A percentile compares a stretch with the other conserved stretches of the same genome.
Conservation (phyloP, 1,140 invertebrate species). For the Zaprionus taronus region DNA sequence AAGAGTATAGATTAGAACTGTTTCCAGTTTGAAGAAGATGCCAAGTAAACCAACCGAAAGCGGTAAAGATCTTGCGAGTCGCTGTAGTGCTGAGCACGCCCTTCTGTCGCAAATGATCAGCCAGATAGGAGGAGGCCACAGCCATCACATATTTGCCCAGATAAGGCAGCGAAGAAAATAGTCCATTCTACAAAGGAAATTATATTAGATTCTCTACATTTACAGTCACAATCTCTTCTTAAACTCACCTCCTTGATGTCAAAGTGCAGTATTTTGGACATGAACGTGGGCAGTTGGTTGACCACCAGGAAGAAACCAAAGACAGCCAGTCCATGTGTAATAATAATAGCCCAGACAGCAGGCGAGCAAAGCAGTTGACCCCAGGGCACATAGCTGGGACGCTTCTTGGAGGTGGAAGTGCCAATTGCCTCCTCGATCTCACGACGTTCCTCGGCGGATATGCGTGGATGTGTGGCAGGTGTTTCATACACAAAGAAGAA, state of each 20-base stretch:
- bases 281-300: constrained; percentile 96
- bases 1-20: neutral
- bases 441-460: constrained; percentile 91
- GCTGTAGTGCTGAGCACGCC: constrained; percentile 89
- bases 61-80: constrained; percentile 89
- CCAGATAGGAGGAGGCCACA: constrained; percentile 88
- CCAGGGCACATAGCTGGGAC: constrained; percentile 92
- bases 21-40: neutral
- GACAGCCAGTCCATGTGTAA: constrained; percentile 95
- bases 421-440: constrained; percentile 92
- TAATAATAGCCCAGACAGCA: constrained; percentile 96
- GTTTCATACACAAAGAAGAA: constrained; percentile 93
- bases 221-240: neutral
- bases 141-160: constrained; percentile 93
- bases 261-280: constrained; percentile 94
- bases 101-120: constrained; percentile 88
- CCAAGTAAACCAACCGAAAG: constrained; percentile 85
- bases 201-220: constrained; percentile 29
- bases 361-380: constrained; percentile 90
- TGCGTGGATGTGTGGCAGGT: constrained; percentile 93
- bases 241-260: constrained; percentile 89
- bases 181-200: constrained; percentile 89
- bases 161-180: constrained; percentile 95
- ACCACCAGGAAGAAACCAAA: constrained; percentile 98
- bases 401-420: constrained; percentile 85